Evolutionary conservation across 2,888 invertebrate species (phyloP).

Genomic region (Thereva unica): DNA sequence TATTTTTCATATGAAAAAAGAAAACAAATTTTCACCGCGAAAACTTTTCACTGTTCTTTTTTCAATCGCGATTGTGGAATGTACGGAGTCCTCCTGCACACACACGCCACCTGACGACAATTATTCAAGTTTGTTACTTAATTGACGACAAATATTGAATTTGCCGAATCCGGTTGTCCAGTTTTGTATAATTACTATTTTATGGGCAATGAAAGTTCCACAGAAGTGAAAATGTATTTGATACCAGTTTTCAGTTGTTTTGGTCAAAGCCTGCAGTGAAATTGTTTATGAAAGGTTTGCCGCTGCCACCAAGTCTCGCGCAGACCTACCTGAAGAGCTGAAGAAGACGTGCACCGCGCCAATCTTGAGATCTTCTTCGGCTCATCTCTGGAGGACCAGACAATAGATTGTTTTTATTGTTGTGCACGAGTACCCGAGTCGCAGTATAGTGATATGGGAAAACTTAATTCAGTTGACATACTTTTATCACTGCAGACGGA

Average conservation of each 20-base stretch:
- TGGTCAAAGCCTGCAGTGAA: conserved; percentile 25
- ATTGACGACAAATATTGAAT: neutral
- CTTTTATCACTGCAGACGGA: conserved; percentile 21
- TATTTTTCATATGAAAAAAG: neutral
- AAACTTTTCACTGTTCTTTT: too few relatives aligned
- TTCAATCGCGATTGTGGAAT: too few relatives aligned
- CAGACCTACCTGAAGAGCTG: neutral
- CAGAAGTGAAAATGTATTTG: conserved; percentile 25
- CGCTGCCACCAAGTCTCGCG: neutral
- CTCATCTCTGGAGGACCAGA: conserved; percentile 5
- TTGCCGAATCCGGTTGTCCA: conserved; percentile 1
- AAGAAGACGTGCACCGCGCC: too few relatives aligned
- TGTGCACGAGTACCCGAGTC: neutral
- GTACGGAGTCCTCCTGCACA: too few relatives aligned
- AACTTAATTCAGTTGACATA: conserved; percentile 28
- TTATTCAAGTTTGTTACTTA: too few relatives aligned
- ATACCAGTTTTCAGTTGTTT: conserved; percentile 19
- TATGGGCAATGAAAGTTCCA: conserved; percentile 32
- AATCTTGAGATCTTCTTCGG: neutral
- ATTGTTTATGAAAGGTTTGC: conserved; percentile 7
- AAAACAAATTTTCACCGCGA: neutral
- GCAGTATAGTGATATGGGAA: conserved; percentile 9
- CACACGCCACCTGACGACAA: too few relatives aligned
- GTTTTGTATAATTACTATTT: neutral
- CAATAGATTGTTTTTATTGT: conserved; percentile 9